These are phyloP conservation scores for Diadema setosum DNA, from an alignment of 35 echinoderm and acorn worm species.

Conservation along the genomic window DNA sequence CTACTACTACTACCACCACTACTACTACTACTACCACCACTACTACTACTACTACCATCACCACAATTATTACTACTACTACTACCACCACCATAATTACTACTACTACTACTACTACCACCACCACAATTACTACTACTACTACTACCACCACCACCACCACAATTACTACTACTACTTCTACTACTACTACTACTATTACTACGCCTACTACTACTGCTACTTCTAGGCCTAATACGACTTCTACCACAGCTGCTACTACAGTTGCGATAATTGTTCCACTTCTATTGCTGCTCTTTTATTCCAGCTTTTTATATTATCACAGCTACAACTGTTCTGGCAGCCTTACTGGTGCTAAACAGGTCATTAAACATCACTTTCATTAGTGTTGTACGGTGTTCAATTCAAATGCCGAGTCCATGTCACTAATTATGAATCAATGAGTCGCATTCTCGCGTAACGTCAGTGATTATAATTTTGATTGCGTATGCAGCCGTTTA, in stretches of 20 bases:
- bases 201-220: neutral
- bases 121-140: neutral
- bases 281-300: neutral
- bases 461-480: too few species aligned
- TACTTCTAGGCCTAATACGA: neutral
- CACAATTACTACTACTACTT: neutral
- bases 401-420: too few species aligned
- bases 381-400: too few species aligned
- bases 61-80: slow-evolving; percentile 21
- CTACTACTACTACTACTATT: neutral
- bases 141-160: neutral
- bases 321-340: neutral
- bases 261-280: neutral
- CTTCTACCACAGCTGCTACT: neutral
- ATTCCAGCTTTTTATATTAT: neutral
- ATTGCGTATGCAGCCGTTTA: too few species aligned
- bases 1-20: slow-evolving; percentile 27
- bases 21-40: slow-evolving; percentile 32
- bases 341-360: too few species aligned
- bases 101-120: neutral
- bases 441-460: too few species aligned
- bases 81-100: neutral
- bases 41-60: slow-evolving; percentile 29
- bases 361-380: too few species aligned
- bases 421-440: too few species aligned